Conservation (phyloP, 2,888 invertebrate species). For the Phortica magna region DNA sequence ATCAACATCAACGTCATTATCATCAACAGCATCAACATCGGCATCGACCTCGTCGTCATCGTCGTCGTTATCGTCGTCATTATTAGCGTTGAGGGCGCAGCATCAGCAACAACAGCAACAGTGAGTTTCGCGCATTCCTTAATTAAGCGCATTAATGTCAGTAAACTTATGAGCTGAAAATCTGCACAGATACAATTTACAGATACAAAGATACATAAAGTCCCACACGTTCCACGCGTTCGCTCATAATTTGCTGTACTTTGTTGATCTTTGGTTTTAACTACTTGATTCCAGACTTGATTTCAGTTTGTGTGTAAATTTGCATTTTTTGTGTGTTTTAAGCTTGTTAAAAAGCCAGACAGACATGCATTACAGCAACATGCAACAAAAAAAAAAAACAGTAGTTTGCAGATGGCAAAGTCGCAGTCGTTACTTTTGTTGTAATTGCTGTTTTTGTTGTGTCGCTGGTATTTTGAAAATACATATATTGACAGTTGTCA, state of each 20-base stretch:
- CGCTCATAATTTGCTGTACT: slow-evolving; percentile 20
- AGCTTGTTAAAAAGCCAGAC: neutral
- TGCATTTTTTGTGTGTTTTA: neutral
- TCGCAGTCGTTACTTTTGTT: slow-evolving; percentile 36
- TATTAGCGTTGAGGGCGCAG: neutral
- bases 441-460: slow-evolving; percentile 27
- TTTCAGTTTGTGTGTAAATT: neutral
- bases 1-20: no score
- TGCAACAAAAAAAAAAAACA: no score
- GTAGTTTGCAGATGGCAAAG: neutral
- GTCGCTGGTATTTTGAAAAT: slow-evolving; percentile 43
- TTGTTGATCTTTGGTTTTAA: slow-evolving; percentile 34
- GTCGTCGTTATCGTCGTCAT: neutral
- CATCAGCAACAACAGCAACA: neutral
- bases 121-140: slow-evolving; percentile 48
- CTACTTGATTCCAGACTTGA: slow-evolving; percentile 15
- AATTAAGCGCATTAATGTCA: slow-evolving; percentile 71
- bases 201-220: slow-evolving; percentile 10
- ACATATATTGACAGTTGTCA: slow-evolving; percentile 68
- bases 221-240: neutral
- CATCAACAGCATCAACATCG: no score
- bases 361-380: neutral
- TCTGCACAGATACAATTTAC: slow-evolving; percentile 23
- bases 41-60: neutral
- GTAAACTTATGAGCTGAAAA: slow-evolving; percentile 58